Evolutionary conservation across 2,888 invertebrate species (phyloP), one percentile per base, ranked within the genome.

Genomic region (Carpatolechia fugitivella): DNA sequence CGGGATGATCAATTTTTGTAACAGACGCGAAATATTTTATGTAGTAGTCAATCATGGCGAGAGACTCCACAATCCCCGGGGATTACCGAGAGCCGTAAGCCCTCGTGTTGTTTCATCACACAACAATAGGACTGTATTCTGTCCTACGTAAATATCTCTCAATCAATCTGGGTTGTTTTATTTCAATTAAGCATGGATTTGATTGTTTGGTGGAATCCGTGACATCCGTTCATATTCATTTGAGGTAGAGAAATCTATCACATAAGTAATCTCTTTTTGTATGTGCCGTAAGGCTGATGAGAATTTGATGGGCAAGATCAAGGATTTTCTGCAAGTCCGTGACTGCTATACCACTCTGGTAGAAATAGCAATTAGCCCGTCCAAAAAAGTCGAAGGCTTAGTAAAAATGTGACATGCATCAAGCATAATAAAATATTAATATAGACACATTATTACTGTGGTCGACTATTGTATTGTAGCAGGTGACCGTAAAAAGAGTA

Each of bases 81-180:
- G 66, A 66, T 72, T 68, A 69, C 61, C 55, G 56, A 59, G 52
- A 58, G 59, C 46, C 53, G 58, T 57, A 58, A 41, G 24, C 50
- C 16, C 44, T 60, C 56, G 62, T 69, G 63, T 75, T 73, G 62
- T 70, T 68, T 66, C 62, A 65, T 65, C 62, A 59, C 55, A 60
- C 54, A 35, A 48, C 50, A 59, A 60, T 60, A 61, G 59, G 56
- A 60, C 58, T 63, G 59, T 46, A 56, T 58, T 36, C 13, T 47
- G 14, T 16, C 38, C 16, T 14, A 40, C 40, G 40, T 40, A 16
- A 16, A 40, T 29, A 51, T 24, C 38, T 38, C 20, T 14, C 40
- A 49, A 54, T 50, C 47, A 57, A 60, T 63, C 61, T 55, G 58
- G 58, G 64, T 65, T 68, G 65, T 69, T 69, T 66, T 61, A 64